Evolutionary conservation across 2,113 vertebrate genomes (phyloP).

Genomic region (Hassar affinis): DNA sequence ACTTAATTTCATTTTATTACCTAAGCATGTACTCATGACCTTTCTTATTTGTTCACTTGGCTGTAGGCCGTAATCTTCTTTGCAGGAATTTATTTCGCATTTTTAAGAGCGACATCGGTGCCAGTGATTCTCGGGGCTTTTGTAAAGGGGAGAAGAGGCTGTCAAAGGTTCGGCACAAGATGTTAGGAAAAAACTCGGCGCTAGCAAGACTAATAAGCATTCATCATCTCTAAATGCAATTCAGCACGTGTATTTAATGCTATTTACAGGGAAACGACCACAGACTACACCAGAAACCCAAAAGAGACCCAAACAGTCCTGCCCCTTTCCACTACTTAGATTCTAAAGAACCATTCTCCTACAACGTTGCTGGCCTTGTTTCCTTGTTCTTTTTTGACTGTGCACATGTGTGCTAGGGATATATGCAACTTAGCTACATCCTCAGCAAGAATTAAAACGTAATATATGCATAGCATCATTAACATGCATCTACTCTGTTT

Average conservation of each 20-base stretch:
- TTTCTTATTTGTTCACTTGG: neutral
- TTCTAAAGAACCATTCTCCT: constrained; percentile 5
- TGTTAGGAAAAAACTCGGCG: neutral
- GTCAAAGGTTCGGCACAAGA: constrained; percentile 37
- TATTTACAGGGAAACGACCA: constrained; percentile 32
- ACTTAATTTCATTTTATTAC: too few relatives aligned
- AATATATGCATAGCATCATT: neutral
- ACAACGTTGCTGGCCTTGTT: neutral
- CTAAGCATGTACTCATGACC: neutral
- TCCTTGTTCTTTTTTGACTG: neutral
- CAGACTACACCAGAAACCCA: constrained; percentile 5
- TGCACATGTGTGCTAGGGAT: neutral
- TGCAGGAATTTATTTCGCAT: neutral
- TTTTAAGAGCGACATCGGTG: constrained; percentile 25
- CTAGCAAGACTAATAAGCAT: constrained; percentile 19
- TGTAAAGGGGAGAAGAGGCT: constrained; percentile 20
- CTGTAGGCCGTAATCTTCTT: neutral
- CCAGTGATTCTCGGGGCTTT: constrained; percentile 29
- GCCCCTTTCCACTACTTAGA: neutral
- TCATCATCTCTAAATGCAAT: constrained; percentile 32
- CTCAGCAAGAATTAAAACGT: neutral
- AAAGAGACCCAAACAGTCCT: constrained; percentile 9
- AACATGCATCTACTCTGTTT: neutral
- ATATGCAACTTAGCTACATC: too few relatives aligned
- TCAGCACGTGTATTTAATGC: constrained; percentile 36